phyloP scores from a whole-genome alignment of 2,113 vertebrate genomes.

The Brevimyrus niger region DNA sequence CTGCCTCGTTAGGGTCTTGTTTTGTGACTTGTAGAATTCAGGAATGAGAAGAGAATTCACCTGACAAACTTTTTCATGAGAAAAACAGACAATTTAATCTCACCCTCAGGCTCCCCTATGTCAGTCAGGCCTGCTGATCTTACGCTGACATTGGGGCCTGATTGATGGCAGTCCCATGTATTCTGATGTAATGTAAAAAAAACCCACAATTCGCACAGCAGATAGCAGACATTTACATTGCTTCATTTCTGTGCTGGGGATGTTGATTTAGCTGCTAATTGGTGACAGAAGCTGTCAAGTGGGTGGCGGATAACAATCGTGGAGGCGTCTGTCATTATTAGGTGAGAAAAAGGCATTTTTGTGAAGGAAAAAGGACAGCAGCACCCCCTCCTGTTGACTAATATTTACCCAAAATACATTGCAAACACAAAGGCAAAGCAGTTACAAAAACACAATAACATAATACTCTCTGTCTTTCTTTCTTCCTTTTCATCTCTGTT shows the following conservation, averaged over 20 bases:
- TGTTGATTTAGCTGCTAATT: slow-evolving; percentile 99
- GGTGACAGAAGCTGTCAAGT: slow-evolving; percentile 99
- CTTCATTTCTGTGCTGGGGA: slow-evolving; percentile 76
- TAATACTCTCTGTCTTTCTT: neutral
- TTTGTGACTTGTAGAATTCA: slow-evolving; percentile 75
- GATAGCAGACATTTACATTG: slow-evolving; percentile 69
- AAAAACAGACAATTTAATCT: slow-evolving; percentile 78
- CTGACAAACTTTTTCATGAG: slow-evolving; percentile 86
- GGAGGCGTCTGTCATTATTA: slow-evolving; percentile 83
- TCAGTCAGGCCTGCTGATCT: slow-evolving; percentile 62
- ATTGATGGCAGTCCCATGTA: slow-evolving; percentile 68
- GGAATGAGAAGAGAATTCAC: slow-evolving; percentile 69
- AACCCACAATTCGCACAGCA: slow-evolving; percentile 31
- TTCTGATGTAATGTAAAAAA: slow-evolving; percentile 56
- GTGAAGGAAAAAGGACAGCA: slow-evolving; percentile 73
- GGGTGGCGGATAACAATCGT: slow-evolving; percentile 87
- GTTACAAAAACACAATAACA: neutral
- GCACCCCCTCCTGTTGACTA: slow-evolving; percentile 68
- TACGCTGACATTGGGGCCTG: slow-evolving; percentile 47
- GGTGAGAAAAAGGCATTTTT: slow-evolving; percentile 77
- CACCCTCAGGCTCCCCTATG: slow-evolving; percentile 69
- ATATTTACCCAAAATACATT: slow-evolving; percentile 84
- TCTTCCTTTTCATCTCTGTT: neutral
- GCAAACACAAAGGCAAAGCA: slow-evolving; percentile 79
- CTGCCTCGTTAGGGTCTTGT: slow-evolving; percentile 83